Base-by-base conservation (phyloP, 2,113 vertebrate genomes). In the Prochilodus magdalenae region DNA sequence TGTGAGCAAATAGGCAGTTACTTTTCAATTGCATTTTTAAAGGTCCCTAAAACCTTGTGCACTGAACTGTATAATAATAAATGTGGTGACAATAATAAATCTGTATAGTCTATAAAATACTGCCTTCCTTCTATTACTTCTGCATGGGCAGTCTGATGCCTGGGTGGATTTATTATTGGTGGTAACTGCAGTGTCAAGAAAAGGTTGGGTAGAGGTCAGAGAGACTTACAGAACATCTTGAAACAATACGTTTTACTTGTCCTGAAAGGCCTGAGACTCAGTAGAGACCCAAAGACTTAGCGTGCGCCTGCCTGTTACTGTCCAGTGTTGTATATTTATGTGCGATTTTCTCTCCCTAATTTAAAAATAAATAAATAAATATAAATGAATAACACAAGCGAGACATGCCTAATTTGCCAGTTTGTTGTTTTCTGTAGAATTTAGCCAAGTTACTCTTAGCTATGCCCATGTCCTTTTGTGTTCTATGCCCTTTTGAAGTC, bases 401-500 rank as follows among this genome's bases (percentile, higher is more conserved):
- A 71, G 70, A 65, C 59, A 33, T n/a, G n/a, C 72, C 24, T 72
- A 55, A 65, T 69, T 70, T 71, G 53, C 59, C 74, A 78, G 63
- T 83, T 81, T 47, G 22, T 70, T 78, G 80, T 86, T 83, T 73
- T 65, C 74, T 83, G 59, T 79, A 60, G 71, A 65, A 65, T 80
- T 80, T 76, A 18, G 51, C 71, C 79, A 76, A 66, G 77, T 77
- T 79, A 76, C 72, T 77, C 65, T 70, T 71, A 77, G 65, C 24
- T 51, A 73, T 74, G 57, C n/a, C n/a, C 77, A 80, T 73, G 80
- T 67, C 49, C 78, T 67, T 90, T 79, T 84, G 75, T 82, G 73
- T 70, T 88, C 85, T 86, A 27, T 89, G 85, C 80, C 79, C 16
- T 55, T 91, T 91, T 90, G 87, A 92, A 91, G 87, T 90, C 29